phyloP scores from a whole-genome alignment of 2,113 vertebrate species.

The Heterochromis multidens region DNA sequence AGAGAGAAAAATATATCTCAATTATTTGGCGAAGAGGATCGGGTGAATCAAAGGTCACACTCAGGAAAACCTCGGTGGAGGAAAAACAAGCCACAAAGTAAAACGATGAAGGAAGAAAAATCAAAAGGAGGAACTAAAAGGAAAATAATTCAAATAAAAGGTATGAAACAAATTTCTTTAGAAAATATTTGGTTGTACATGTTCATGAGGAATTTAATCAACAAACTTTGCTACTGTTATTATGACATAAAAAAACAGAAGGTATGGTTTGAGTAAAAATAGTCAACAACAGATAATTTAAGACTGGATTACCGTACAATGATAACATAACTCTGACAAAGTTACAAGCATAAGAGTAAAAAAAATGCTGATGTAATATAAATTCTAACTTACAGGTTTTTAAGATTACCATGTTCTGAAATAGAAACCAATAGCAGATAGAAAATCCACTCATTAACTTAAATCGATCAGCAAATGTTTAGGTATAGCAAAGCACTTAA shows the following conservation, averaged over 20 bases:
- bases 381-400: background rate
- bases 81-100: background rate
- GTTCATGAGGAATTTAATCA: background rate
- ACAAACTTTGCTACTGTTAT: background rate
- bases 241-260: background rate
- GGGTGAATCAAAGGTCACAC: background rate
- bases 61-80: constrained; percentile 20
- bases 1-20: background rate
- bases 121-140: background rate
- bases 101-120: background rate
- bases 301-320: background rate
- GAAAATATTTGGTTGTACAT: background rate
- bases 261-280: background rate
- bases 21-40: constrained; percentile 26
- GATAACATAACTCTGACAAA: background rate
- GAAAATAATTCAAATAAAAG: background rate
- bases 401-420: background rate
- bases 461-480: background rate
- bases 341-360: background rate
- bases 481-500: background rate
- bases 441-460: background rate
- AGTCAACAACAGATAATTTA: background rate
- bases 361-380: background rate
- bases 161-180: background rate
- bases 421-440: background rate